Evolutionary conservation across 2,888 invertebrate species (phyloP).

Genomic region (Chrysodeixis includens): DNA sequence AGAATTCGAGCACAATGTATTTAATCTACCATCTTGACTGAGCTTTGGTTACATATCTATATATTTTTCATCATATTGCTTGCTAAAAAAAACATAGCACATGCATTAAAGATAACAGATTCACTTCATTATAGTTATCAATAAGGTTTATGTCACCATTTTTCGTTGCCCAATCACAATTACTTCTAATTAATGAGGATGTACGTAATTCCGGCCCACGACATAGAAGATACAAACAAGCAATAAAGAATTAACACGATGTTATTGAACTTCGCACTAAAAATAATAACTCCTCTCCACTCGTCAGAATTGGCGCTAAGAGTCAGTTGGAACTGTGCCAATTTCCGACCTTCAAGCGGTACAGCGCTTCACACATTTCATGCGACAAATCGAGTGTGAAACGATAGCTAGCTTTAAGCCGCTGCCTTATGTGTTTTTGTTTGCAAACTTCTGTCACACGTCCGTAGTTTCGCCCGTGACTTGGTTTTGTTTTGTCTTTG

Average conservation of each 20-base stretch:
- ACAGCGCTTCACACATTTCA: constrained; percentile 59
- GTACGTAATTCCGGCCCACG: constrained; percentile 21
- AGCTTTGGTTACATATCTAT: too few species aligned
- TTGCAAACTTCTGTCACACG: constrained; percentile 51
- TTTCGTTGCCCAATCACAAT: not conserved
- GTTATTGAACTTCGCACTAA: constrained; percentile 69
- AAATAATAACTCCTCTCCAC: constrained; percentile 64
- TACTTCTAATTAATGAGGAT: constrained; percentile 23
- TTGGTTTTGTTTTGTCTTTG: constrained; percentile 34
- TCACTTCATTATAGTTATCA: not conserved
- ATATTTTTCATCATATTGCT: too few species aligned
- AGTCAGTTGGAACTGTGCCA: constrained; percentile 64
- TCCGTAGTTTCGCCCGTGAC: constrained; percentile 35
- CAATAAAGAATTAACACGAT: constrained; percentile 44
- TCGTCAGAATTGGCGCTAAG: constrained; percentile 68
- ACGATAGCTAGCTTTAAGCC: constrained; percentile 61
- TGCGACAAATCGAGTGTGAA: constrained; percentile 60
- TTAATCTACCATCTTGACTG: too few species aligned
- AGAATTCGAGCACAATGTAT: too few species aligned
- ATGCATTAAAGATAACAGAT: not conserved
- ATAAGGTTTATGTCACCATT: not conserved
- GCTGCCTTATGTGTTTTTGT: constrained; percentile 55
- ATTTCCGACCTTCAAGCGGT: constrained; percentile 55
- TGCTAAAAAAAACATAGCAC: not conserved
- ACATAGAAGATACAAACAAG: constrained; percentile 29